Evolutionary conservation across 2,113 vertebrate genomes (phyloP), one percentile per base, ranked within the genome.

Genomic region (Sylvilagus bachmani): DNA sequence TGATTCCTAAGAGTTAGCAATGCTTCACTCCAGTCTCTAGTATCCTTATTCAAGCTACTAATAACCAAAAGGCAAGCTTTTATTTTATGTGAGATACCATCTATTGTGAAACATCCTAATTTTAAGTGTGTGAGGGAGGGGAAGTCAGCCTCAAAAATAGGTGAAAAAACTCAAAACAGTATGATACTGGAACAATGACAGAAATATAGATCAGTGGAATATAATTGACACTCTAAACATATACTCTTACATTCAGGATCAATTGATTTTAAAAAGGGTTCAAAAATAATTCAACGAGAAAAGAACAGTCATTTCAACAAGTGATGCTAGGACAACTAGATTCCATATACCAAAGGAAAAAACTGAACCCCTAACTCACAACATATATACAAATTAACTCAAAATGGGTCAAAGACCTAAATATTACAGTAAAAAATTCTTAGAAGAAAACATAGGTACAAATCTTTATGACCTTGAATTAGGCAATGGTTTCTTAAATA

Each of bases 361-460:
- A 93, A 12, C 2, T 90, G 61, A 94, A 92, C 25, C 19, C 33
- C 58, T 77, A 89, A 31, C 51, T 96, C 49, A 89, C 11, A 66
- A 17, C 31, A 89, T 11, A 79, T 31, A 73, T 1, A 86, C 70
- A 82, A 91, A 89, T 89, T 86, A 80, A 93, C 27, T 81, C 83
- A 89, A 95, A 97, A 62, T 51, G 21, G 33, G 75, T 81, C 71
- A 58, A 94, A 94, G 53, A 74, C 10, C 9, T 73, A 73, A 90
- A 82, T 33, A 61, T n/a, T 70, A 80, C 8, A 85, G 19, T 14
- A 70, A 77, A 95, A 88, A 93, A 61, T 2, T 79, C 64, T 79
- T 70, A 73, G 9, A 69, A 89, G 82, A 89, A 87, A 79, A 84
- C 27, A 44, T 0, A 79, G 7, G 24, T 29, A 12, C 66, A 90